Evolutionary conservation across 2,113 vertebrate species (phyloP), one percentile per base, ranked within the genome.

Genomic region (Lepidothrix coronata): DNA sequence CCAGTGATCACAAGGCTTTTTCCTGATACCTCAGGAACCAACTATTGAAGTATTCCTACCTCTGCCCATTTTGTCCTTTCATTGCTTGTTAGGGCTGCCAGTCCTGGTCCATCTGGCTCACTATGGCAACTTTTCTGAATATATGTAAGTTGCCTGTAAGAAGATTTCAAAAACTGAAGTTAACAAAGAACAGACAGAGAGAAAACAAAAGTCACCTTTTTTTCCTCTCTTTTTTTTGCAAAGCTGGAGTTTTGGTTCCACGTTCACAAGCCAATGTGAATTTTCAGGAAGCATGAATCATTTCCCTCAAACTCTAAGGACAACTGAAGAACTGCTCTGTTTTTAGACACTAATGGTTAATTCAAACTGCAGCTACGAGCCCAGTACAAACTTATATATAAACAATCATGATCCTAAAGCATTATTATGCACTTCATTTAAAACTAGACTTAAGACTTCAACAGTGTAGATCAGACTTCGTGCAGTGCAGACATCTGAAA

Each of bases 51-150:
- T 39, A 86, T 55, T 85, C 94, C 58, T 79, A 99, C 99, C 98
- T 99, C 97, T 12, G 99, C 99, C 99, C 99, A 99, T 33, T 88
- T 97, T 16, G 99, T 99, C 94, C 99, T 98, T 92, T 99, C 98
- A 31, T 98, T 99, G 70, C 98, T 98, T 87, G 99, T 99, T 59
- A 99, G 97, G 31, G 98, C 98, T 31, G 98, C 91, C 43, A 99
- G 54, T 31, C 99, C 98, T 5, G 98, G 98, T 41, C 99, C 99
- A 25, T 98, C 96, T 33, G 98, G 98, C 90, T 98, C 98, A 84
- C 89, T 96, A 10, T 97, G 97, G 93, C 99, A 99, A 59, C 90
- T 96, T 71, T 98, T 80, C 76, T 98, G 97, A 93, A 99, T 98
- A 54, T 98, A 98, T 1, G 88, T 97, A 94, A 99, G 96, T 70